Evolutionary conservation across 2,888 invertebrate species (phyloP), one percentile per base, ranked within the genome.

Genomic region (Stenotaenia linearis): DNA sequence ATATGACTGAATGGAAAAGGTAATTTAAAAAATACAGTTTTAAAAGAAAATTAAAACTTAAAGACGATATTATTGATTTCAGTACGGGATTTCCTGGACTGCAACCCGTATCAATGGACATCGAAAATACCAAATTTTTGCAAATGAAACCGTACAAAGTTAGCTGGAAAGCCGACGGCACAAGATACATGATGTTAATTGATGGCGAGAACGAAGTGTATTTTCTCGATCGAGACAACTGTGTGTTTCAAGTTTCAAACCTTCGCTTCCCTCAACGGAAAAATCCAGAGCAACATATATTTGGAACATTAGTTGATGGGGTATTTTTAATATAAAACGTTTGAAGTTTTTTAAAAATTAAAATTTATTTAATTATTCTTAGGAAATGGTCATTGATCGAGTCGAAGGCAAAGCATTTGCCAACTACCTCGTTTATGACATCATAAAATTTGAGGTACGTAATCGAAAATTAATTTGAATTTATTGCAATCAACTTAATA

Each of bases 81-180:
- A 88, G 87, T 4, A 89, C 89, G 18, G 96, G 95, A 0, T 99
- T 99, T 87, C 98, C 98, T 0, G 99, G 99, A 0, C 92, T 93
- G 1, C 99, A 99, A 85, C 99, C 99, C 0, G 97, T 99, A 0
- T 98, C 98, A 0, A 97, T 99, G 97, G 94, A 95, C 84, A 87
- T 88, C 0, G 85, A 89, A 0, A 99, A 99, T 86, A 88, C 99
- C 75, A 86, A 87, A 78, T 89, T 92, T 12, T 87, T 99, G 2
- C 89, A 90, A 35, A 87, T 91, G 82, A 94, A 94, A 84, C 94
- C 94, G 0, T 99, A 99, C 85, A 91, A 92, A 85, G 98, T 99
- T 0, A 98, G 98, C 1, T 99, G 99, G 99, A 99, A 99, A 86
- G 99, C 99, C 10, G 99, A 99, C 87, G 99, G 99, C 45, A 94